Conservation (phyloP, 1,140 invertebrate genomes). For the Sarcophaga peregrina region DNA sequence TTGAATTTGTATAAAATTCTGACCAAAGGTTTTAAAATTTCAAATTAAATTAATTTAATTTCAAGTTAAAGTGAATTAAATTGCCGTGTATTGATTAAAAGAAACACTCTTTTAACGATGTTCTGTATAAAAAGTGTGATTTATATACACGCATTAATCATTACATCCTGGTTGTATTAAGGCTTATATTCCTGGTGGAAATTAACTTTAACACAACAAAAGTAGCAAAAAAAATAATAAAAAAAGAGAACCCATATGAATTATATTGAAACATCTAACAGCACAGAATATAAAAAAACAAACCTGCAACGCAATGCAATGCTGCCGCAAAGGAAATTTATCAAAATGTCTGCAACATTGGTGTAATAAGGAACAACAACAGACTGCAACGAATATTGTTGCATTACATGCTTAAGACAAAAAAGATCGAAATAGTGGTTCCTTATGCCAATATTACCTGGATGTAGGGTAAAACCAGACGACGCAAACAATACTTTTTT, state of each 20-base stretch:
- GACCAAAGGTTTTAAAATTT: too few species aligned
- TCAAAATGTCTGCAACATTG: not conserved
- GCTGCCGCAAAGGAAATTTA: not conserved
- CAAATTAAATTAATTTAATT: too few species aligned
- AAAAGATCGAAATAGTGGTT: not conserved
- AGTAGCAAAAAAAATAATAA: not conserved
- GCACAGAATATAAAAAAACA: not conserved
- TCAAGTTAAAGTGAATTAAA: too few species aligned
- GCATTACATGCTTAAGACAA: not conserved
- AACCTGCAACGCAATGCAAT: not conserved
- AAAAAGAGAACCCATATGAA: not conserved
- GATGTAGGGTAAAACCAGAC: not conserved
- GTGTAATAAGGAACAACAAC: not conserved
- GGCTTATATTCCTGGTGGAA: not conserved
- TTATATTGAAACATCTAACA: conserved; percentile 3
- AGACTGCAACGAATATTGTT: not conserved
- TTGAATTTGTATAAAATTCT: too few species aligned
- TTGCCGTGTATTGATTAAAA: too few species aligned
- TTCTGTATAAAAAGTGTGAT: not conserved
- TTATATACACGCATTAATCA: conserved; percentile 2
- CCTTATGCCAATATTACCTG: not conserved
- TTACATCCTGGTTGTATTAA: not conserved
- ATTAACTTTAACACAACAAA: not conserved
- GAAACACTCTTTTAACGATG: not conserved
- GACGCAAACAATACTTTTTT: not conserved